Percentiles rank a stretch among this genome's conserved stretches.
These are phyloP conservation scores for Onychomys leucogaster DNA, from an alignment of 2,797 vertebrate species.

Conservation along the genomic window DNA sequence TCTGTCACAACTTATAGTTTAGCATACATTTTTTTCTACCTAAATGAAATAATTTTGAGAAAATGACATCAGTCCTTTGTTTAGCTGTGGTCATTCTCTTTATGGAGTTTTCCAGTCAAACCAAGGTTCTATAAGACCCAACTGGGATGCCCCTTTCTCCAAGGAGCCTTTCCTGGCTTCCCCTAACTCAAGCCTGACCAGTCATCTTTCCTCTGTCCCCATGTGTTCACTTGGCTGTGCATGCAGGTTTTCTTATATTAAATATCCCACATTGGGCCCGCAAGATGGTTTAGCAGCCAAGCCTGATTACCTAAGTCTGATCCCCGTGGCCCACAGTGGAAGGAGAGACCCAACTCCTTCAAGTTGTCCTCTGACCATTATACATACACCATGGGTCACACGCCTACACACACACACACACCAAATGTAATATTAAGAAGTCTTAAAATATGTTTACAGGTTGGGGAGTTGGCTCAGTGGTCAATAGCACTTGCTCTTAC, in stretches of 20 bases:
- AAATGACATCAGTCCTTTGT: background rate
- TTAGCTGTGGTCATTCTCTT: background rate
- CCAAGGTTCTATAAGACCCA: background rate
- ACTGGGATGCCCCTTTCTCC: background rate
- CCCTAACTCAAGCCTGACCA: background rate
- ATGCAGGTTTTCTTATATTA: background rate
- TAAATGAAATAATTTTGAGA: background rate
- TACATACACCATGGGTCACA: too few species aligned
- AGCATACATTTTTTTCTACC: background rate
- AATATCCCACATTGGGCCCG: background rate
- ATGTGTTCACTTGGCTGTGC: background rate
- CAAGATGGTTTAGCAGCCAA: background rate
- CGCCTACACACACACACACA: background rate
- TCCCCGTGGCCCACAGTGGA: background rate
- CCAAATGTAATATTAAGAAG: background rate
- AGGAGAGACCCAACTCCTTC: background rate
- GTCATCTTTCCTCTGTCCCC: fast-evolving
- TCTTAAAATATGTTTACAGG: background rate
- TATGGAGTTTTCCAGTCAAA: background rate
- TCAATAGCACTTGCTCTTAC: background rate
- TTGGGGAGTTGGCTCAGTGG: background rate
- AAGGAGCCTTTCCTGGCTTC: background rate
- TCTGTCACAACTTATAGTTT: background rate
- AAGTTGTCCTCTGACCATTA: background rate
- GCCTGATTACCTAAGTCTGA: background rate